Evolutionary conservation across 2,888 invertebrate species (phyloP), one percentile per base, ranked within the genome.

Genomic region (Cerastis leucographa): DNA sequence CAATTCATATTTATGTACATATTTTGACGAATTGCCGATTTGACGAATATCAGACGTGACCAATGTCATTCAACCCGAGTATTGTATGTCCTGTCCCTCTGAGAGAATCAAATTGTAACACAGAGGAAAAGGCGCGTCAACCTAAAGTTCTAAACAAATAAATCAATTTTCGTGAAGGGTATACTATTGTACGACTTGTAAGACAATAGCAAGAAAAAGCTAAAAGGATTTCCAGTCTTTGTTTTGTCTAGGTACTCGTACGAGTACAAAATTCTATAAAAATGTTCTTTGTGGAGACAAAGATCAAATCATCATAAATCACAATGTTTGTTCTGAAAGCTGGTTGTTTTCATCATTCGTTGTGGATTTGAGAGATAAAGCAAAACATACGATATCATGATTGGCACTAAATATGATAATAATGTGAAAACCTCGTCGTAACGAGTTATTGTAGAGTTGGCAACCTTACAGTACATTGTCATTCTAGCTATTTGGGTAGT

Each of bases 141-240:
- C 7, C 69, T 66, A 22, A 25, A 61, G 44, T 17, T 49, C 19
- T 76, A 61, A 64, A 74, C 79, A 78, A 83, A 78, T 79, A 68
- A 71, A 71, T 65, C 17, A 56, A 75, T 80, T 83, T 79, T 71
- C 44, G 40, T 69, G 68, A 75, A 66, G 35, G 64, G 42, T 61
- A 40, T 14, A 44, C 54, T 61, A 69, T 74, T 66, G 74, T 79
- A 29, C 25, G 54, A 40, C 61, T 72, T 40, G 29, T 42, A 74
- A 74, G 40, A 78, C 81, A 82, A 82, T 82, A 65, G 54, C 59
- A n/a, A 65, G 62, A 68, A 62, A 25, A 71, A 71, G 35, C 29
- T 56, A 62, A 65, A 54, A 78, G 78, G 62, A 81, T 69, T 71
- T 79, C 79, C 79, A 79, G 42, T 69, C 74, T 74, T 82, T 79